Evolutionary conservation across 2,888 invertebrate genomes (phyloP).

Genomic region (Drosophila yooni): DNA sequence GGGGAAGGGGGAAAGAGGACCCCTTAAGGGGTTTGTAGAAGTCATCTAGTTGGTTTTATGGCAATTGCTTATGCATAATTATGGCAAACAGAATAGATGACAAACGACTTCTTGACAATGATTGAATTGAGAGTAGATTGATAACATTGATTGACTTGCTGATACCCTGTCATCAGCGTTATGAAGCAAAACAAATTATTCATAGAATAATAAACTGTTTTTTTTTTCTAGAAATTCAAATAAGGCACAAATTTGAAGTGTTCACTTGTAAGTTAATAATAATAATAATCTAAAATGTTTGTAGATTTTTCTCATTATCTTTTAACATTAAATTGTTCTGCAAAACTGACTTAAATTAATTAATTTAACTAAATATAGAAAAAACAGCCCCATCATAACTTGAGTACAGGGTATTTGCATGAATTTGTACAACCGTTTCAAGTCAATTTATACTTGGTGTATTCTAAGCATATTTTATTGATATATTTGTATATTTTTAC

Average conservation of each 20-base stretch:
- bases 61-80: constrained; percentile 67
- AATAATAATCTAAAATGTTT: too few relatives aligned
- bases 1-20: background rate
- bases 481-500: background rate
- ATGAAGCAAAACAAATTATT: background rate
- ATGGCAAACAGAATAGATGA: constrained; percentile 33
- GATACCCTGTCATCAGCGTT: constrained; percentile 5
- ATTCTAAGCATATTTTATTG: background rate
- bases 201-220: background rate
- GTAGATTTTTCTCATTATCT: background rate
- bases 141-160: background rate
- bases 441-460: background rate
- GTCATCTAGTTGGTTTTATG: constrained; percentile 47
- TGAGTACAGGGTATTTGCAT: too few relatives aligned
- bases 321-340: background rate
- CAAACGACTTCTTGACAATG: constrained; percentile 30
- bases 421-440: too few relatives aligned
- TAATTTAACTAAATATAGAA: too few relatives aligned
- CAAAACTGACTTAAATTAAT: too few relatives aligned
- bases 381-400: too few relatives aligned
- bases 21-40: background rate
- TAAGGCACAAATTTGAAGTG: background rate
- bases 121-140: background rate
- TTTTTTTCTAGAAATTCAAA: too few relatives aligned
- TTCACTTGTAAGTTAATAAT: background rate